Evolutionary conservation across 2,113 vertebrate species (phyloP).

Genomic region (Varanus salvator): DNA sequence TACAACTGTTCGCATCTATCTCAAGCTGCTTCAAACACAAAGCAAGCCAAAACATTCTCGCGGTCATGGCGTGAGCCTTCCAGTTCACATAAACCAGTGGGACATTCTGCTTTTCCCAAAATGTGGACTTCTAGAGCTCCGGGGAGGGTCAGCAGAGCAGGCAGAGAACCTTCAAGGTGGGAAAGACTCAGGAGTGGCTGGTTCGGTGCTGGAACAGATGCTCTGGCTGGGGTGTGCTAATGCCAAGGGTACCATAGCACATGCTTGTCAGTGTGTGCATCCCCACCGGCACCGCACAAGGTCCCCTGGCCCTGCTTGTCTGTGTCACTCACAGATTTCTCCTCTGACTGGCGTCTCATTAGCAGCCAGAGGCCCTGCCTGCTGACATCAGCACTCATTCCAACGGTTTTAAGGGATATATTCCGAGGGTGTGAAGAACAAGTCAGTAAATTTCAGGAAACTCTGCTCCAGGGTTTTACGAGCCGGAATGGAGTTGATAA

Average conservation of each 20-base stretch:
- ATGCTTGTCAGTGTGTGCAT: background rate
- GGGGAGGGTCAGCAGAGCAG: background rate
- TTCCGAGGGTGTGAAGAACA: constrained; percentile 16
- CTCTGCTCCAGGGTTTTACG: background rate
- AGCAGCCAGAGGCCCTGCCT: background rate
- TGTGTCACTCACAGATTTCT: constrained; percentile 1
- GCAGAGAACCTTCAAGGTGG: too few relatives aligned
- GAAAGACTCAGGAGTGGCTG: background rate
- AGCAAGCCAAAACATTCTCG: too few relatives aligned
- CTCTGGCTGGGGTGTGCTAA: background rate
- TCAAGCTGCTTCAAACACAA: background rate
- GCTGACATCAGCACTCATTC: constrained; percentile 9
- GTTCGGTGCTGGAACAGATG: background rate
- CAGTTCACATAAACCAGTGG: background rate
- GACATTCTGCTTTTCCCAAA: background rate
- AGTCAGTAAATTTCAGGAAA: constrained; percentile 32
- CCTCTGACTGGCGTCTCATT: background rate
- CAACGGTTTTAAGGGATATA: background rate
- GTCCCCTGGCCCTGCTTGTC: constrained; percentile 1
- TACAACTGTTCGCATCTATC: background rate
- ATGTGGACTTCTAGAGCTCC: background rate
- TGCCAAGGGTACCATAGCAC: background rate
- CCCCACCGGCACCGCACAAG: too few relatives aligned
- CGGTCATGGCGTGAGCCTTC: background rate
- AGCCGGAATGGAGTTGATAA: constrained; percentile 22